Evolutionary conservation across 2,797 vertebrate genomes (phyloP).

Genomic region (Garrulus glandarius): DNA sequence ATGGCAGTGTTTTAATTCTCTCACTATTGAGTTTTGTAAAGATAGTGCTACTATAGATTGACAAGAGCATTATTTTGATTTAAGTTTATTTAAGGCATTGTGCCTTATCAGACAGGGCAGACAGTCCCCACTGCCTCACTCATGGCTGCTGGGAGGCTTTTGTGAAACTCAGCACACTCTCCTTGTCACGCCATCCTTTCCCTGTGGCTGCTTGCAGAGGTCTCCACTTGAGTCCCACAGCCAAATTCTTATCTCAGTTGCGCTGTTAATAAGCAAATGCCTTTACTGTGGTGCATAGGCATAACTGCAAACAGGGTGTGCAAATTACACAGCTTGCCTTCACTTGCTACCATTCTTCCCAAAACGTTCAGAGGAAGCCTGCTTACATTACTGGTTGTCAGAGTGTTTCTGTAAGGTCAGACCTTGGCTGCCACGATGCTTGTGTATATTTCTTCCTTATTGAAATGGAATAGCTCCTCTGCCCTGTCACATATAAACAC

Average conservation of each 20-base stretch:
- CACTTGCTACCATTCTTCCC: neutral
- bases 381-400: neutral
- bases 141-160: neutral
- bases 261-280: neutral
- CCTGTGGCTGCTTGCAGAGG: neutral
- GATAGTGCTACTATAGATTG: neutral
- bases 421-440: rapidly evolving
- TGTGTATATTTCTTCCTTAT: neutral
- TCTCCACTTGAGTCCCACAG: neutral
- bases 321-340: neutral
- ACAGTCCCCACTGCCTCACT: neutral
- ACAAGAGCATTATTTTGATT: neutral
- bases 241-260: neutral
- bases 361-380: neutral
- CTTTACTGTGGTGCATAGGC: neutral
- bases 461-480: neutral
- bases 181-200: rapidly evolving
- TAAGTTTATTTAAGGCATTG: neutral
- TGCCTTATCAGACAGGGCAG: neutral
- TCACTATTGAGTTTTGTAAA: neutral
- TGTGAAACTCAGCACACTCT: rapidly evolving
- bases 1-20: neutral
- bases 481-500: neutral
- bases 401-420: neutral
- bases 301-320: neutral